These are phyloP conservation scores for Leptonema lineaticorne DNA, from an alignment of 1,140 invertebrate species.

Conservation along the genomic window DNA sequence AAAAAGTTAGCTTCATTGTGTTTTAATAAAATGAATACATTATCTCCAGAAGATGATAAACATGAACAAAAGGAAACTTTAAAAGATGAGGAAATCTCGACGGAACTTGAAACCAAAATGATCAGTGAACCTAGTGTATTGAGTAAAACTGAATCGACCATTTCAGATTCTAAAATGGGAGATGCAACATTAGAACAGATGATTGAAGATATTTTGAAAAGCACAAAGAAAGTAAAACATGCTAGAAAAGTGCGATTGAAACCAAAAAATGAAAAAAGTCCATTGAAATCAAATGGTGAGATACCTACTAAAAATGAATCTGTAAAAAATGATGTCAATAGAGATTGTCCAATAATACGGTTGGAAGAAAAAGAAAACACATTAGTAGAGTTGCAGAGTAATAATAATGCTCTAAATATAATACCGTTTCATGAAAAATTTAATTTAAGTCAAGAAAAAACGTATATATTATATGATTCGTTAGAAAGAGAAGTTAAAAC, in stretches of 20 bases:
- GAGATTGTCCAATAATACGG: neutral
- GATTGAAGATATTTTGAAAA: conserved; percentile 41
- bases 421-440: no score
- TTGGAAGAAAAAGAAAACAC: neutral
- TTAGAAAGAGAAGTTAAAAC: conserved; percentile 40
- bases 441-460: conserved; percentile 28
- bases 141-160: conserved; percentile 28
- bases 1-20: conserved; percentile 37
- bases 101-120: conserved; percentile 38
- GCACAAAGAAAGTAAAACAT: conserved; percentile 39
- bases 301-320: no score
- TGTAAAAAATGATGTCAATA: no score
- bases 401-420: neutral
- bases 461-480: conserved; percentile 37
- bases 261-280: neutral
- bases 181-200: conserved; percentile 38
- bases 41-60: conserved; percentile 31
- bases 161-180: conserved; percentile 41
- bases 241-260: conserved; percentile 33
- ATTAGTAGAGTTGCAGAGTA: neutral
- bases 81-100: conserved; percentile 36
- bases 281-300: no score
- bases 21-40: conserved; percentile 36
- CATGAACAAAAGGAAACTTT: neutral
- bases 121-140: conserved; percentile 30